Base-by-base conservation (phyloP, 2,113 vertebrate genomes). In the Bathybates hornii region DNA sequence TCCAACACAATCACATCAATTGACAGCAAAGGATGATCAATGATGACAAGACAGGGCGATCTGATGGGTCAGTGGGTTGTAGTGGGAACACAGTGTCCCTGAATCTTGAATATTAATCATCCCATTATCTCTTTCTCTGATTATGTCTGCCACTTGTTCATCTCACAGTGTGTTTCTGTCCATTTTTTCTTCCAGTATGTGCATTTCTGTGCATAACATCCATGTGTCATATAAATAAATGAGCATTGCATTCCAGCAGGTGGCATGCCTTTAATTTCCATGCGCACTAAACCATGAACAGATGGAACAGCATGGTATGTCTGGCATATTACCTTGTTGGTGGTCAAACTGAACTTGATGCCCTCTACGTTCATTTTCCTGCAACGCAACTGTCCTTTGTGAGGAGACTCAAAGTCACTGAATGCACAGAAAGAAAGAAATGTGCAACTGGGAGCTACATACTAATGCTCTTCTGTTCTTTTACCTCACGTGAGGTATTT, bases 271-370 rank as follows among this genome's bases (percentile, higher is more conserved):
- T 90, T 66, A 89, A 91, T 76, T 41, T 80, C 45, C 61, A n/a
- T 81, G 73, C 9, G 53, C 78, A 56, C 52, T 29, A 43, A 66
- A 89, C 85, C 24, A 27, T 73, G 91, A 93, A 92, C 96, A 96
- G 95, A 96, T 96, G 95, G 93, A 96, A 92, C 90, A n/a, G 90
- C 92, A 63, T 45, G 93, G 84, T 86, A 82, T 71, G 95, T 96
- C 95, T 96, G 94, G 93, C 96, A 94, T 94, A 91, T 94, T 93
- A 93, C 89, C 83, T 89, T 90, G 82, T 56, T 80, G 91, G 90
- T 90, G 92, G 88, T 89, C 89, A 79, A 89, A 76, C 54, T 94
- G 86, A 94, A 92, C 84, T 59, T 66, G 29, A 45, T 89, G 87
- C 89, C 93, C 93, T 59, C 89, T 5, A 5, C 43, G 82, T 48